These are phyloP conservation scores for Corythucha ciliata DNA, from an alignment of 2,888 invertebrate species.

Conservation along the genomic window DNA sequence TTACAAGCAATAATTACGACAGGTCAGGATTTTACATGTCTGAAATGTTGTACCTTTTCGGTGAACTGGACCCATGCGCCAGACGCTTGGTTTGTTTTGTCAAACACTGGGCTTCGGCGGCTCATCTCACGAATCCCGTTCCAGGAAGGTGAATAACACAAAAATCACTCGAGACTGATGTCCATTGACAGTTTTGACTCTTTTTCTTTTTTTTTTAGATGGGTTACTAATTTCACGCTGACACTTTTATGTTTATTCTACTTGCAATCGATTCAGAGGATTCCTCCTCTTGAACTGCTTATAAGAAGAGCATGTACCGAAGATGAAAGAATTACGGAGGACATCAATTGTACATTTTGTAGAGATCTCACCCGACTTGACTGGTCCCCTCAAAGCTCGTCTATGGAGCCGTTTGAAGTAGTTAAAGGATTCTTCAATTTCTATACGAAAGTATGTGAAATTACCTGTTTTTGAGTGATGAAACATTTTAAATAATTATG, in stretches of 20 bases:
- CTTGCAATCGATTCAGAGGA: constrained; percentile 57
- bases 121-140: constrained; percentile 58
- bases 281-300: constrained; percentile 54
- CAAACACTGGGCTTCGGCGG: constrained; percentile 68
- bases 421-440: constrained; percentile 71
- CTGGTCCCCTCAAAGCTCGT: neutral
- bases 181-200: too few species aligned
- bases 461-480: neutral
- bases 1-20: constrained; percentile 22
- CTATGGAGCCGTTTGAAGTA: constrained; percentile 49
- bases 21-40: constrained; percentile 81
- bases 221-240: constrained; percentile 26
- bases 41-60: constrained; percentile 65
- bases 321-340: constrained; percentile 59
- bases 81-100: constrained; percentile 67
- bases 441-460: constrained; percentile 45
- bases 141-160: constrained; percentile 80
- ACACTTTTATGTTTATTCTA: constrained; percentile 74
- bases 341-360: constrained; percentile 65
- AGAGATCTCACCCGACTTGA: constrained; percentile 52
- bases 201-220: constrained; percentile 15
- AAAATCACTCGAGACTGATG: too few species aligned
- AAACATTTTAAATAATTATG: too few species aligned
- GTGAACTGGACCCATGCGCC: constrained; percentile 61
- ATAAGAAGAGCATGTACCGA: constrained; percentile 35